These are phyloP conservation scores for Boloria selene DNA, from an alignment of 2,888 invertebrate genomes.

Conservation along the genomic window DNA sequence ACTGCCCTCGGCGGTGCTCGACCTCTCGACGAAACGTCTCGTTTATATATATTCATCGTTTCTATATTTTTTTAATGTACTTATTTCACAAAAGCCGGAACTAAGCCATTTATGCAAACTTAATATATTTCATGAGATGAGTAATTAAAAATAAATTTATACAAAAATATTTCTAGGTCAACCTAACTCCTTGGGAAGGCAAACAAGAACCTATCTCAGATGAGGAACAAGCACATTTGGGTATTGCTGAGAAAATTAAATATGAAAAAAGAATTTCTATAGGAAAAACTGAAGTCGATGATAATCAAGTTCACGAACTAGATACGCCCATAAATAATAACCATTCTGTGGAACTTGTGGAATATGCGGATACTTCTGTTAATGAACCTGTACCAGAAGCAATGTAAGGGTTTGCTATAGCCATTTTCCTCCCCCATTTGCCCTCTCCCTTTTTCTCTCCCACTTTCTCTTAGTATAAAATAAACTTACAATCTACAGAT, in stretches of 20 bases:
- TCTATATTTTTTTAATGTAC: not conserved
- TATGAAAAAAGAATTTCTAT: constrained; percentile 46
- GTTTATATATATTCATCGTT: not conserved
- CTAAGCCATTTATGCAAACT: too few species aligned
- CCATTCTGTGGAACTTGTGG: not conserved
- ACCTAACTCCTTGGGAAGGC: constrained; percentile 54
- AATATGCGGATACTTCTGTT: not conserved
- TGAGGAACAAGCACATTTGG: constrained; percentile 49
- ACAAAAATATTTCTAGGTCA: constrained; percentile 27
- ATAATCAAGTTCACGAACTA: constrained; percentile 22
- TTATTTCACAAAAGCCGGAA: too few species aligned
- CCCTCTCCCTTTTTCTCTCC: too few species aligned
- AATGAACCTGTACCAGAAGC: not conserved
- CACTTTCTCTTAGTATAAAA: too few species aligned
- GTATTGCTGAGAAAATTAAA: constrained; percentile 40
- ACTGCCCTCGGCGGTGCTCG: too few species aligned
- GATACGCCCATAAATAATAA: not conserved
- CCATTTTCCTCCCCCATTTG: too few species aligned
- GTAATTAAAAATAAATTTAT: not conserved
- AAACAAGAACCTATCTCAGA: constrained; percentile 64
- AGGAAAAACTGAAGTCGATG: constrained; percentile 56
- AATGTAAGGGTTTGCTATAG: not conserved
- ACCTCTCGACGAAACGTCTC: too few species aligned
- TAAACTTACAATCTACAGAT: too few species aligned
- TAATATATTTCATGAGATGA: not conserved